A percentile compares a stretch with the other conserved stretches of the same genome.
Evolutionary conservation across 2,797 vertebrate species (phyloP).

Genomic region (Astyanax mexicanus): DNA sequence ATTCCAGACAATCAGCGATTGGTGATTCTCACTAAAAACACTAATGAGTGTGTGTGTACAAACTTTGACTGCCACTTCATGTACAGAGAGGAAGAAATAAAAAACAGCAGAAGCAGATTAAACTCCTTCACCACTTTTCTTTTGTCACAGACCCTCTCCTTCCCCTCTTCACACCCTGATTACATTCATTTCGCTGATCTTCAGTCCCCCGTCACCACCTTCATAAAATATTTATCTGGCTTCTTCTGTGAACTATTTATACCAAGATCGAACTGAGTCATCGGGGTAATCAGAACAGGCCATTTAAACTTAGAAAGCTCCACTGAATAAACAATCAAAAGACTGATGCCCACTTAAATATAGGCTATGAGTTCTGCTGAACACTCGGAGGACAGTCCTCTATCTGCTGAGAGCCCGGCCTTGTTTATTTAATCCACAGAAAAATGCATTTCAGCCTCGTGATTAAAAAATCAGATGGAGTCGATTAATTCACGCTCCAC

Average conservation of each 20-base stretch:
- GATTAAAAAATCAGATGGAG: neutral
- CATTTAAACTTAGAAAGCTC: constrained; percentile 34
- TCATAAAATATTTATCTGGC: constrained; percentile 53
- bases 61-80: no score
- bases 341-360: constrained; percentile 27
- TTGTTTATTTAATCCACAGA: neutral
- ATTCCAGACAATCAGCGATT: no score
- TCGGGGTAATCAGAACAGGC: constrained; percentile 44
- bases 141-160: constrained; percentile 5
- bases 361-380: constrained; percentile 5
- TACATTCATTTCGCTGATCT: constrained; percentile 45
- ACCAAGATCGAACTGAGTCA: constrained; percentile 36
- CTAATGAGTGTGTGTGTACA: no score
- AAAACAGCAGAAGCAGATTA: neutral
- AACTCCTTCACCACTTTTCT: constrained; percentile 6
- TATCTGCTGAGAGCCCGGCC: neutral
- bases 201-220: constrained; percentile 37
- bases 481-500: no score
- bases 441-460: neutral
- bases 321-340: constrained; percentile 42
- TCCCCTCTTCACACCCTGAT: constrained; percentile 23
- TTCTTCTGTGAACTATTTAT: constrained; percentile 49
- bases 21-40: no score
- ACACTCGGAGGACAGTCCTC: neutral
- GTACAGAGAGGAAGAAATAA: neutral